phyloP scores from a whole-genome alignment of 2,797 vertebrate species.

The Gobio occitaniae region DNA sequence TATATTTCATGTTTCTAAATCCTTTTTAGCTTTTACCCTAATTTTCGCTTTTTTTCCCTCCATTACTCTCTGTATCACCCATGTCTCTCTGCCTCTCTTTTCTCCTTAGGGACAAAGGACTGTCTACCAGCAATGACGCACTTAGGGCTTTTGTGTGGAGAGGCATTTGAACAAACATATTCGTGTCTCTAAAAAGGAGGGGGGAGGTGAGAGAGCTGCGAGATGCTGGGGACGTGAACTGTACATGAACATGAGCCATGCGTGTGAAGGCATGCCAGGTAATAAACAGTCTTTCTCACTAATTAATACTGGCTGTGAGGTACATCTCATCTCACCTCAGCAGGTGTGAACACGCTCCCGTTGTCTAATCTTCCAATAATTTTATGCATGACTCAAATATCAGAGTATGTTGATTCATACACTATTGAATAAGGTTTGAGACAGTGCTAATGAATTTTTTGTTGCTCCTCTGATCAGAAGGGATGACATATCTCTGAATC shows the following conservation, averaged over 20 bases:
- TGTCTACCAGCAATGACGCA: slow-evolving; percentile 56
- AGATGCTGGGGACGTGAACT: slow-evolving; percentile 10
- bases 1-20: slow-evolving; percentile 25
- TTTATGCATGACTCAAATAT: slow-evolving; percentile 33
- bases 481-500: slow-evolving; percentile 49
- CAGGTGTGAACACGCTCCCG: slow-evolving; percentile 33
- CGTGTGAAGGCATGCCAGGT: slow-evolving; percentile 36
- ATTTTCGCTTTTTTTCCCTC: slow-evolving; percentile 5
- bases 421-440: not conserved
- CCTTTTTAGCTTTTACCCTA: slow-evolving; percentile 21
- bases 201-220: slow-evolving; percentile 17
- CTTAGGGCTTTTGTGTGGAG: slow-evolving; percentile 51
- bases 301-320: slow-evolving; percentile 9
- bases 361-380: not conserved
- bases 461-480: slow-evolving; percentile 21
- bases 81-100: slow-evolving; percentile 26
- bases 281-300: slow-evolving; percentile 1
- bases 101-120: slow-evolving; percentile 54
- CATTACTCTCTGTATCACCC: not conserved
- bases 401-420: slow-evolving; percentile 15
- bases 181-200: slow-evolving; percentile 39
- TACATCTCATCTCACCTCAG: not conserved
- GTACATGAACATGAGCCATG: slow-evolving; percentile 3
- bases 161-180: slow-evolving; percentile 54
- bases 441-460: not conserved